Conservation (phyloP, 2,797 vertebrate species). For the Muraenolepis orangiensis region DNA sequence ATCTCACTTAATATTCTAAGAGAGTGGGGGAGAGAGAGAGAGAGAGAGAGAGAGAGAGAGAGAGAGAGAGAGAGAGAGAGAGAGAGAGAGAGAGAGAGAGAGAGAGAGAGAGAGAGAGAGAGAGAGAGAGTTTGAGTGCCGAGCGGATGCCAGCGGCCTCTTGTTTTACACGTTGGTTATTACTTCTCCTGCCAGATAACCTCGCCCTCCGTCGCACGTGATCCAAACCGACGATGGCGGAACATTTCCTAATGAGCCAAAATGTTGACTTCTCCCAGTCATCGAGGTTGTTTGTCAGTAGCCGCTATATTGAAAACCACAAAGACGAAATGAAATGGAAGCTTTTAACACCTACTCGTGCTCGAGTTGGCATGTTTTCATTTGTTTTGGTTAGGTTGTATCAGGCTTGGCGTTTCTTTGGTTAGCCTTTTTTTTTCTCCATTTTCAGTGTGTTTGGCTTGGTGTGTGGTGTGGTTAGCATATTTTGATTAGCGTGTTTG, state of each 20-base stretch:
- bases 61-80: too few relatives aligned
- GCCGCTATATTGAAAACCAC: background rate
- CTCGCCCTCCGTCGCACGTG: background rate
- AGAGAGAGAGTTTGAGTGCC: too few relatives aligned
- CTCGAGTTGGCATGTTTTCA: background rate
- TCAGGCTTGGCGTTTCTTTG: too few relatives aligned
- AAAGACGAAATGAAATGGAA: background rate
- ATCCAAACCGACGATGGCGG: background rate
- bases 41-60: too few relatives aligned
- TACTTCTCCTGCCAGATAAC: background rate
- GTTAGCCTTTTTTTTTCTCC: too few relatives aligned
- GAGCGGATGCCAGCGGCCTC: background rate
- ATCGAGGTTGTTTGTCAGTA: background rate
- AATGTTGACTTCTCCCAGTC: background rate
- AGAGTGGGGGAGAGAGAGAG: background rate
- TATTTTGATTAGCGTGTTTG: background rate
- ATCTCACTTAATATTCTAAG: too few relatives aligned
- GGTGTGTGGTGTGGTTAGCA: background rate
- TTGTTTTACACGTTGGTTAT: background rate
- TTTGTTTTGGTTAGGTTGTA: background rate
- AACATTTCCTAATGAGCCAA: background rate
- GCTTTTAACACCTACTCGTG: too few relatives aligned
- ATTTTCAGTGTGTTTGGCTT: background rate
- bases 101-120: too few relatives aligned
- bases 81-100: background rate